Conservation (phyloP, 2,113 vertebrate genomes). For the Protobothrops flavoviridis region DNA sequence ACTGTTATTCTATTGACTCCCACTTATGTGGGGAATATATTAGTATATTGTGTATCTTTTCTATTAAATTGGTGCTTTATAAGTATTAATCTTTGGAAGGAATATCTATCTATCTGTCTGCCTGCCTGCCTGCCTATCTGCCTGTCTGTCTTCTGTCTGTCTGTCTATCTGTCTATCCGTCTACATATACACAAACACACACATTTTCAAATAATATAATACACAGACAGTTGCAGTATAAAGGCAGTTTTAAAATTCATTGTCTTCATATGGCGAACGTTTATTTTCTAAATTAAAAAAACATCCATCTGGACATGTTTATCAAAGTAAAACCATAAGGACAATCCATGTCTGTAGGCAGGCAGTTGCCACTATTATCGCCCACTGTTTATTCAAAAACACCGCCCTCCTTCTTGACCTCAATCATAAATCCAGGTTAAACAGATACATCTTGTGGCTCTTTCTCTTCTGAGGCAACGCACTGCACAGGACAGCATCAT, state of each 20-base stretch:
- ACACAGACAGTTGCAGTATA: background rate
- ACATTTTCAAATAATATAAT: conserved; percentile 4
- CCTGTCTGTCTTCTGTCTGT: background rate
- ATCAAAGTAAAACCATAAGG: conserved; percentile 46
- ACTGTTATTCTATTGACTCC: conserved; percentile 6
- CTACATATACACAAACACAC: no score
- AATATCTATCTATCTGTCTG: background rate
- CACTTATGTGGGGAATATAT: background rate
- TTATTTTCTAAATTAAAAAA: conserved; percentile 58
- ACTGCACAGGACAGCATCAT: conserved; percentile 44
- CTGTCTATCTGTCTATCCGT: no score
- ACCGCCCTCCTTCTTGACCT: conserved; percentile 57
- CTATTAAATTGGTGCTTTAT: background rate
- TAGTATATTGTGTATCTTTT: background rate
- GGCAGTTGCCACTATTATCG: conserved; percentile 65
- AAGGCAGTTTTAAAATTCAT: conserved; percentile 37
- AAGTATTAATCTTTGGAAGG: background rate
- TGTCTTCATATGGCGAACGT: conserved; percentile 35
- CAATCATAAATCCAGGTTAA: conserved; percentile 64
- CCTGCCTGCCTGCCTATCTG: background rate
- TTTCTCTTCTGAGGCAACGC: conserved; percentile 36
- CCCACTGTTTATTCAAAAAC: conserved; percentile 59
- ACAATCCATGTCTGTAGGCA: conserved; percentile 47
- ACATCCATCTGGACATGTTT: conserved; percentile 67
- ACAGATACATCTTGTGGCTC: conserved; percentile 48